Percentiles rank a stretch among this genome's conserved stretches.
phyloP scores from a whole-genome alignment of 1,140 invertebrate genomes.

The Calephelis virginiensis region DNA sequence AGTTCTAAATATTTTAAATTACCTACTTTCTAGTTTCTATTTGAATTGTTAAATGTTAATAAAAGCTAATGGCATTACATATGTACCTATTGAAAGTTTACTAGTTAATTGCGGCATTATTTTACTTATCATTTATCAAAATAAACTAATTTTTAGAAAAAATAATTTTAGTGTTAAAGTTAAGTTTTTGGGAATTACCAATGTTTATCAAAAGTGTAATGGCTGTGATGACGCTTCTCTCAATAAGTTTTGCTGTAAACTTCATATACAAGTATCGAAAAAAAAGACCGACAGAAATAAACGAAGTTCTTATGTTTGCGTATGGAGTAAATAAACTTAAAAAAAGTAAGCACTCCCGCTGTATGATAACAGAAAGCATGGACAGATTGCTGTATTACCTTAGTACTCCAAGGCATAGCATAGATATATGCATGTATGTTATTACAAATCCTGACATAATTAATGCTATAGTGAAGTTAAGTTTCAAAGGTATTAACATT shows the following conservation, averaged over 20 bases:
- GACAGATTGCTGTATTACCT: slow-evolving; percentile 56
- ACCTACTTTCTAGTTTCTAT: no score
- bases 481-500: slow-evolving; percentile 54
- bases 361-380: slow-evolving; percentile 48
- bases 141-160: no score
- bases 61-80: no score
- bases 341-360: slow-evolving; percentile 58
- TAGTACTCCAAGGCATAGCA: slow-evolving; percentile 39
- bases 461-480: slow-evolving; percentile 49
- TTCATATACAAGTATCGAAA: slow-evolving; percentile 44
- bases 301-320: slow-evolving; percentile 66
- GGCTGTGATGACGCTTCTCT: slow-evolving; percentile 33
- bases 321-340: slow-evolving; percentile 34
- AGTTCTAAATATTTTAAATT: no score
- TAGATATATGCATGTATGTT: slow-evolving; percentile 69
- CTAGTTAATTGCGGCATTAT: no score
- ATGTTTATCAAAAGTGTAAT: neutral
- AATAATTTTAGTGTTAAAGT: no score
- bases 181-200: no score
- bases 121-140: no score
- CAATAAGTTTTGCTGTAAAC: slow-evolving; percentile 46
- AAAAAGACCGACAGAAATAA: slow-evolving; percentile 48
- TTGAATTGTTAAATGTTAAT: no score
- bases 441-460: slow-evolving; percentile 57
- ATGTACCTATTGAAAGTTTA: no score